Base-by-base conservation (phyloP, 2,888 invertebrate genomes). In the Rotaria socialis region DNA sequence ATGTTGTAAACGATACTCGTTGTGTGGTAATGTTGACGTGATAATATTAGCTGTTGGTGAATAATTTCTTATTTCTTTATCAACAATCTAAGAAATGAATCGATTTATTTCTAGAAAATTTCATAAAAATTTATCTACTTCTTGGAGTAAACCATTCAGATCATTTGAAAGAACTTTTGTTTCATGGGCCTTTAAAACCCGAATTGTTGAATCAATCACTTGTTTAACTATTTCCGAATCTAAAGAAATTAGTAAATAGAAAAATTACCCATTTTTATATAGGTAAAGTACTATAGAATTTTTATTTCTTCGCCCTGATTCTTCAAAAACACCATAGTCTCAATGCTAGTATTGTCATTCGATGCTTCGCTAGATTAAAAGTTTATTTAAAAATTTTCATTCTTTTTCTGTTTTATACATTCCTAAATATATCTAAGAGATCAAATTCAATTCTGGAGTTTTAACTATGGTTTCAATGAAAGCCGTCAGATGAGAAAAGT, bases 1-100 rank as follows among this genome's bases (percentile, higher is more conserved):
- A 60, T 86, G 86, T 22, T 85, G 41, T 58, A 86, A 85, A 41
- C 86, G 56, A 50, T 52, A 22, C 41, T 86, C 86, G 19, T 16
- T 24, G 16, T 85, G n/a, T n/a, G 86, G 85, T 41, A 86, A 85
- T 80, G 47, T 74, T 47, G 56, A 56, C 52, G 22, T 52, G 5
- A 86, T 58, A 35, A 74, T 41, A n/a, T 55, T 47, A 85, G 27
- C 50, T 8, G 56, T n/a, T n/a, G 58, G 55, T 19, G 85, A 50
- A 41, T 86, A 85, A 24, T 35, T 52, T 75, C 85, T 80, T 11
- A 85, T 56, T 84, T 86, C 85, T 50, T 75, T 35, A 11, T 86
- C 86, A 50, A 86, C 41, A 22, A 85, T 85, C 85, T 86, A 80
- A 43, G 47, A 14, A 47, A 80, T 14, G 24, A 55, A n/a, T 84